Evolutionary conservation across 2,888 invertebrate genomes (phyloP), one percentile per base, ranked within the genome.

Genomic region (Lasioglossum marginatum): DNA sequence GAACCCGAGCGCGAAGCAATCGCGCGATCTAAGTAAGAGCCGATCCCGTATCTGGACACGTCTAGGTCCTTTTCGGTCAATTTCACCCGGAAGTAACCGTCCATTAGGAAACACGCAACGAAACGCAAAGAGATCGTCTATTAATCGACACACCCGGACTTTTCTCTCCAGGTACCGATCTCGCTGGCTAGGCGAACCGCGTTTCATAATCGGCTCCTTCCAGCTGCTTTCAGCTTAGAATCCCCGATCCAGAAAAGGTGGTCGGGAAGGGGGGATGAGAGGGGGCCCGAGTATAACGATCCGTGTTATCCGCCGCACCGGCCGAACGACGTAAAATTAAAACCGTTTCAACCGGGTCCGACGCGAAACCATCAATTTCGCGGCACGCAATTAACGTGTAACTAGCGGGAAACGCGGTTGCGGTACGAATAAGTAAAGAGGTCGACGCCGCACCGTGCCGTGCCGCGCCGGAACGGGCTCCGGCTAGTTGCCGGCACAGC

Each of bases 321-420:
- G 45, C 81, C 89, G 87, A 86, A 88, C 82, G 87, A 88, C 82
- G 88, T 85, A 75, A 87, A 88, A 89, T 89, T 85, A 86, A 90
- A 89, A 90, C 79, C 87, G 88, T 90, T 89, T 84, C 88, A 82
- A 82, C 87, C 87, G 75, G 77, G 82, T 86, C 77, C 81, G 77
- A 89, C 86, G 90, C 90, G 92, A 91, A 92, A 92, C 92, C 92
- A 89, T 92, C 92, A 92, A 92, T 92, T 92, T 92, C 87, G 87
- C 81, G 89, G 81, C 83, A 86, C 82, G 92, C 91, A 91, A 92
- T 92, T 92, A 92, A 89, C 92, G 91, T 87, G 89, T 87, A 91
- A 92, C 92, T 88, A 87, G 87, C 84, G 87, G 84, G 88, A 87
- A 88, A 87, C 87, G 86, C 87, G 88, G 89, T 87, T 87, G 89